Base-by-base conservation (phyloP, 2,888 invertebrate genomes). In the Drosophila nr. perissopoda region DNA sequence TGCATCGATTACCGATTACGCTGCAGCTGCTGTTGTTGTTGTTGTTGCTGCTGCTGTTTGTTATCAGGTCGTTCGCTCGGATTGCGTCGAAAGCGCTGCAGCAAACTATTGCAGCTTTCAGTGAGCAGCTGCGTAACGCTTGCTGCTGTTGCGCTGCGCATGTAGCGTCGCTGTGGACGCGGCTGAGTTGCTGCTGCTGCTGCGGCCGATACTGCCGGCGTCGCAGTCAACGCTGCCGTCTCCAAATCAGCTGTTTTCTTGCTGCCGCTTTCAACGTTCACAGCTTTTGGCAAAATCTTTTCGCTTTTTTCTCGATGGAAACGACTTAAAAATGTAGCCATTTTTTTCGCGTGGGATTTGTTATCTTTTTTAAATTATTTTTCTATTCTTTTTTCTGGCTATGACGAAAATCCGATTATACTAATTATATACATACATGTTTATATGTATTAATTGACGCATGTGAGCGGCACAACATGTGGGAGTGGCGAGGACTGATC, bases 51-150 rank as follows among this genome's bases (percentile, higher is more conserved):
- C 27, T 90, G 85, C 40, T 77, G 90, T 80, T 88, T 91, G 83
- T 93, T 93, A 91, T 95, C 95, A 81, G 94, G 93, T 93, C 95
- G 95, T 93, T 95, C 95, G 59, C 97, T 97, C 48, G 97, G 97
- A 57, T 96, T 96, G 74, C 97, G 95, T 77, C 96, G 95, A 89
- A 98, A 94, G 81, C 97, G 95, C 92, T 97, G 97, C 88, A 98
- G 95, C 82, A 98, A 94, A 93, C 95, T 97, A 90, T 97, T 96
- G 93, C 97, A 98, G 85, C 97, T 97, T 92, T 98, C 97, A 83
- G 96, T 96, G 85, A 98, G 94, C 89, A 98, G 94, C 93, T 98
- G 97, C 79, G 97, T 96, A 86, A 98, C 97, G 94, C 97, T 97
- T 60, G 96, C 95, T 52, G 96, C 95, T 54, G 96, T 96, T 60